Conservation (phyloP, 2,888 invertebrate genomes). For the Phania funesta region DNA sequence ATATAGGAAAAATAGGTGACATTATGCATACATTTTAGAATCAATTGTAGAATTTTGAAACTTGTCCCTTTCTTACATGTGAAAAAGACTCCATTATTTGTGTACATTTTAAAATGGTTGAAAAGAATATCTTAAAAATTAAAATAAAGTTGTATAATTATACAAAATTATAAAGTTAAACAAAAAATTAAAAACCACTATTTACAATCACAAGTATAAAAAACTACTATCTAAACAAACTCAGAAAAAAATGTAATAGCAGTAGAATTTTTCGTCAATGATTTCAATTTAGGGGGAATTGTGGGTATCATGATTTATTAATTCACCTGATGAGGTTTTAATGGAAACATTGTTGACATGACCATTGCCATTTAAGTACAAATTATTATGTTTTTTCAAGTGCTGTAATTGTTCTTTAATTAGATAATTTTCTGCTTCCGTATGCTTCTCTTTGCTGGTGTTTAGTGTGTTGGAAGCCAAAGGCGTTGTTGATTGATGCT, state of each 20-base stretch:
- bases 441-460: conserved; percentile 34
- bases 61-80: too few relatives aligned
- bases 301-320: conserved; percentile 65
- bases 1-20: too few relatives aligned
- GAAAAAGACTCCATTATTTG: too few relatives aligned
- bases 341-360: conserved; percentile 43
- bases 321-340: conserved; percentile 69
- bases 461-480: conserved; percentile 21
- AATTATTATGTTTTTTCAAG: conserved; percentile 71
- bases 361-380: conserved; percentile 71
- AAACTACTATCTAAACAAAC: conserved; percentile 32
- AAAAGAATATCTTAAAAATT: conserved; percentile 20
- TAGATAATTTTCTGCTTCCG: conserved; percentile 71
- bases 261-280: conserved; percentile 17
- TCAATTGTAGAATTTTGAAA: too few relatives aligned
- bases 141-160: background rate
- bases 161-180: background rate
- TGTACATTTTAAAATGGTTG: conserved; percentile 23
- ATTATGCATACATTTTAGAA: too few relatives aligned
- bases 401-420: conserved; percentile 73
- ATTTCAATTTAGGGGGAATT: conserved; percentile 20
- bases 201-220: conserved; percentile 46
- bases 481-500: conserved; percentile 59
- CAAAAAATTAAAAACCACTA: conserved; percentile 7
- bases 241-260: conserved; percentile 8